Evolutionary conservation across 2,888 invertebrate species (phyloP), one percentile per base, ranked within the genome.

Genomic region (Chesias legatella): DNA sequence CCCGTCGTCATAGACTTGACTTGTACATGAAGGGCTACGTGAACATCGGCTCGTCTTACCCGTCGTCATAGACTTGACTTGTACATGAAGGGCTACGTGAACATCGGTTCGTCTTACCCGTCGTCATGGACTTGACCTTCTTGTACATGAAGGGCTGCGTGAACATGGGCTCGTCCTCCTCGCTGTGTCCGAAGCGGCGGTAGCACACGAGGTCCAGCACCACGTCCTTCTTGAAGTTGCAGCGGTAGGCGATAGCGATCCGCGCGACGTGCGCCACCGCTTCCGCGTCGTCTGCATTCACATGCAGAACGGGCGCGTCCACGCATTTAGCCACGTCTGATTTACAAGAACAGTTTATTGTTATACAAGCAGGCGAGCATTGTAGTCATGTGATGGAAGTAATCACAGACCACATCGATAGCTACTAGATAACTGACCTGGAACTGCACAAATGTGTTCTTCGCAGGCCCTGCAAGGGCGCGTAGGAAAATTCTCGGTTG

Each of bases 91-190:
- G n/a, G n/a, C n/a, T n/a, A n/a, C n/a, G n/a, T n/a, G n/a, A n/a
- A n/a, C n/a, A n/a, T n/a, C n/a, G n/a, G n/a, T n/a, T n/a, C n/a
- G 8, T 51, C 60, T 48, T 20, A 89, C 90, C 85, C 11, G 90
- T 90, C 67, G 76, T 75, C 67, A 92, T 92, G 26, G 90, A 83
- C 42, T 89, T 90, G 56, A 98, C 96, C 70, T 93, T 94, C 73
- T 95, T 94, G 90, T 98, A 98, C 97, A 98, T 97, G 51, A 96
- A 90, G 0, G 98, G 97, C 77, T 98, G 97, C 1, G 98, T 98
- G 77, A 95, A 95, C 94, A 94, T 95, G 0, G 98, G 98, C 78
- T 98, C 97, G 79, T 98, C 98, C 72, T 95, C 93, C 84, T 98
- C 98, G 72, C 97, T 97, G 89, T 98, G 98, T 0, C 98, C 98